Evolutionary conservation across 1,140 invertebrate genomes (phyloP).

Genomic region (Ceratosolen fusciceps): DNA sequence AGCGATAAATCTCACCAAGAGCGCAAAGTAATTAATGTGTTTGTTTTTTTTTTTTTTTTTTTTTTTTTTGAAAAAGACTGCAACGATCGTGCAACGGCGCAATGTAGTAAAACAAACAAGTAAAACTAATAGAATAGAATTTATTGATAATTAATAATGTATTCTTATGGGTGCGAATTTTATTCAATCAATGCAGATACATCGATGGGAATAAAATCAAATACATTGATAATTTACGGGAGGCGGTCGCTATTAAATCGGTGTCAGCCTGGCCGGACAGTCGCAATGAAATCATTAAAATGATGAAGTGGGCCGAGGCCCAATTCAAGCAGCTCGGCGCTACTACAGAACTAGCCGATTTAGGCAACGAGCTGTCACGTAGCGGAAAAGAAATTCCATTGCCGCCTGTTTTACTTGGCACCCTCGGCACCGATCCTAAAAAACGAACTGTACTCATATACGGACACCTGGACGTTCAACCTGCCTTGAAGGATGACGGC

Average conservation of each 20-base stretch:
- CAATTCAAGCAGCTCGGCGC: constrained; percentile 85
- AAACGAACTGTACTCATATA: constrained; percentile 96
- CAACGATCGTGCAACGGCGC: too few relatives aligned
- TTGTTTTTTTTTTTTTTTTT: too few relatives aligned
- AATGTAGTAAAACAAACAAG: too few relatives aligned
- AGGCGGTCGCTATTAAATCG: constrained; percentile 94
- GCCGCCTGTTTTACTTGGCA: constrained; percentile 91
- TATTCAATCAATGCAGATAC: constrained; percentile 72
- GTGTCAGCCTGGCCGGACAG: constrained; percentile 93
- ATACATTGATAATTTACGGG: constrained; percentile 85
- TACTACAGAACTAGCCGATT: constrained; percentile 81
- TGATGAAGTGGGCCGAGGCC: constrained; percentile 86
- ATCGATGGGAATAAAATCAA: constrained; percentile 83
- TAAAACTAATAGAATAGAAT: too few relatives aligned
- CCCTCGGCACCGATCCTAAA: constrained; percentile 85
- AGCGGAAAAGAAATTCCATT: constrained; percentile 82
- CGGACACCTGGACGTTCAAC: constrained; percentile 98
- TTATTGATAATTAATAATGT: too few relatives aligned
- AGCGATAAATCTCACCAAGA: too few relatives aligned
- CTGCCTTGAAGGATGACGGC: constrained; percentile 91
- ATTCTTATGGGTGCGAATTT: background rate
- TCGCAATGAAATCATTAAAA: constrained; percentile 80
- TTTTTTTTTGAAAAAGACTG: too few relatives aligned
- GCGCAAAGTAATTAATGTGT: too few relatives aligned
- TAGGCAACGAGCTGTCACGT: constrained; percentile 84